These are phyloP conservation scores for Muscicapa striata DNA, from an alignment of 2,797 vertebrate species.

Conservation along the genomic window DNA sequence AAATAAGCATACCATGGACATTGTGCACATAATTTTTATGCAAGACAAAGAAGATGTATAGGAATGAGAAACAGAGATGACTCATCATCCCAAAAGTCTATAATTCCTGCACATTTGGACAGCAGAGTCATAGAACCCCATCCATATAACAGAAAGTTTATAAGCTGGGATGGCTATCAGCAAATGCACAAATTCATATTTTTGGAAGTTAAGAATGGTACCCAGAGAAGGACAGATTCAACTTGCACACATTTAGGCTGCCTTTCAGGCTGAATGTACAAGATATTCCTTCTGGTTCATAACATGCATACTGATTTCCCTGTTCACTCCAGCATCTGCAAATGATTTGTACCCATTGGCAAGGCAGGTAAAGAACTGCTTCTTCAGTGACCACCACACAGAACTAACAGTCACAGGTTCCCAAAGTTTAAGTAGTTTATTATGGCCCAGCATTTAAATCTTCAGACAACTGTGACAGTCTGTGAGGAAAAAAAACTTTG, in stretches of 20 bases:
- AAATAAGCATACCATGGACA: neutral
- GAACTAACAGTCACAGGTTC: neutral
- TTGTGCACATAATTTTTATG: neutral
- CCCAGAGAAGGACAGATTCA: neutral
- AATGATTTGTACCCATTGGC: neutral
- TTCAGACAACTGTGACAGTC: neutral
- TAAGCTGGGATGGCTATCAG: neutral
- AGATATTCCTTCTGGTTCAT: neutral
- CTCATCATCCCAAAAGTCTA: neutral
- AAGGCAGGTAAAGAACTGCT: neutral
- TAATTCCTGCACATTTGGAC: neutral
- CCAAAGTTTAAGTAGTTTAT: neutral
- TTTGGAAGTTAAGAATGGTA: neutral
- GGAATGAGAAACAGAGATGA: neutral
- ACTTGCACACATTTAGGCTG: neutral
- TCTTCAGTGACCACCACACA: neutral
- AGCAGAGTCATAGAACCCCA: neutral
- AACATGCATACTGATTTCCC: neutral
- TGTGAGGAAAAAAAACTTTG: neutral
- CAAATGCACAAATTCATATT: neutral
- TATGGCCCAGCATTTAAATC: neutral
- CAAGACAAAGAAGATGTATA: rapidly evolving
- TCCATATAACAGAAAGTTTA: neutral
- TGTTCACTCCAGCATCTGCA: neutral
- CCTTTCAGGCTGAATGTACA: neutral